Evolutionary conservation across 1,140 invertebrate species (phyloP), one percentile per base, ranked within the genome.

Genomic region (Condylostylus longicornis): DNA sequence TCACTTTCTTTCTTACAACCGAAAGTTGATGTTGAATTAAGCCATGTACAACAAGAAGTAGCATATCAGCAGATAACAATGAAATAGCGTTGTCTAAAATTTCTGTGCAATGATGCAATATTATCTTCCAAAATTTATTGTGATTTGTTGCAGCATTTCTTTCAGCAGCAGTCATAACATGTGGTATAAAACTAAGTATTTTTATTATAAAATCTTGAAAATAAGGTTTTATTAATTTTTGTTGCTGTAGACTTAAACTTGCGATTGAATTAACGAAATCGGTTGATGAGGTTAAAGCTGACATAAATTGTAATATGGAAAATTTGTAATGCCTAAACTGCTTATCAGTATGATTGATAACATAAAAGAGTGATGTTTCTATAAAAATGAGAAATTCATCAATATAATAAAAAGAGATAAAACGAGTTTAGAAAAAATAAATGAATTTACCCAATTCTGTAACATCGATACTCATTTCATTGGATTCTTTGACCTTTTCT

Each of bases 281-380:
- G 1, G 67, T 50, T 3, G 70, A 72, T 6, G 75, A 72, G 13
- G 87, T 61, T 2, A 84, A 60, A 15, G 64, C 66, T 5, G 72
- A 71, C 4, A 87, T 62, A 45, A 82, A 81, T 19, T 74, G 75
- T 2, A 86, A 57, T 13, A 77, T 65, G 1, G 75, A 69, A 47
- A 85, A 86, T 63, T 82, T 88, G 48, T 81, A 89, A 51, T 87
- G 78, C 10, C 82, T 66, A 41, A 88, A 58, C 41, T 87, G 78
- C 52, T 84, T 79, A 2, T 74, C 65, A 3, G 71, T 71, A 45
- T 75, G 73, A 2, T 65, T 64, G 7, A 61, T 62, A 0, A 83
- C 64, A 51, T 78, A 74, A 42, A 86, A 83, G 25, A 84, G 68
- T 17, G 70, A 61, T 33, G 67, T 67, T 18, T 59, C 55, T 6